Percentiles rank a stretch among this genome's conserved stretches.
These are phyloP conservation scores for Myopa tessellatipennis DNA, from an alignment of 2,888 invertebrate species.

Conservation along the genomic window DNA sequence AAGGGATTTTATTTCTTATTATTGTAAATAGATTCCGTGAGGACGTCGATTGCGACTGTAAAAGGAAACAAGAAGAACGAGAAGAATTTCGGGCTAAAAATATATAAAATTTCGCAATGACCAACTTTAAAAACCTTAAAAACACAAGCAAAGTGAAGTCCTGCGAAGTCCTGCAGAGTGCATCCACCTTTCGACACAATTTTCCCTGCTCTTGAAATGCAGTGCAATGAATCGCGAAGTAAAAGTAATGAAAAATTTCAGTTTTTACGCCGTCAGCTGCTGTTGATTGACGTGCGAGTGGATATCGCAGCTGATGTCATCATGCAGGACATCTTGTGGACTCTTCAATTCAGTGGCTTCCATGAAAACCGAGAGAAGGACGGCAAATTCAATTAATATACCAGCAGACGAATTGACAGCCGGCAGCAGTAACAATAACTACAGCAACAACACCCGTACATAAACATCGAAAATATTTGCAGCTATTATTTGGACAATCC, in stretches of 20 bases:
- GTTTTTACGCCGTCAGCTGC: background rate
- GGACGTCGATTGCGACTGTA: too few relatives aligned
- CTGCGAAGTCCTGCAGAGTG: too few relatives aligned
- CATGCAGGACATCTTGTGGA: slow-evolving; percentile 1
- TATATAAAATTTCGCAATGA: too few relatives aligned
- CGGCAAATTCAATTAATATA: background rate
- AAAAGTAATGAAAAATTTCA: slow-evolving; percentile 4
- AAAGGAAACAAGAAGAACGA: too few relatives aligned
- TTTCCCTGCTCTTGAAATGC: too few relatives aligned
- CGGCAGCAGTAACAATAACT: background rate
- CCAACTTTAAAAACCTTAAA: too few relatives aligned
- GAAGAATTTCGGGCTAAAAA: too few relatives aligned
- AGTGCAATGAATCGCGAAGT: background rate
- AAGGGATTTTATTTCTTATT: too few relatives aligned
- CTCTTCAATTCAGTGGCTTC: background rate
- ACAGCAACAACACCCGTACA: background rate
- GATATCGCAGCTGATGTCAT: background rate
- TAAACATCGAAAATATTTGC: slow-evolving; percentile 10
- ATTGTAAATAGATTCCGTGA: too few relatives aligned
- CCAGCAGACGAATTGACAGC: background rate
- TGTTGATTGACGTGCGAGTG: background rate
- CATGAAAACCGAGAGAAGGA: background rate
- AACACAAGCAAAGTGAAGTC: too few relatives aligned
- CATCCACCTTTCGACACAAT: too few relatives aligned
- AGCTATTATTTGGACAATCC: background rate